These are phyloP conservation scores for Leptopilina clavipes DNA, from an alignment of 1,140 invertebrate species.

Conservation along the genomic window DNA sequence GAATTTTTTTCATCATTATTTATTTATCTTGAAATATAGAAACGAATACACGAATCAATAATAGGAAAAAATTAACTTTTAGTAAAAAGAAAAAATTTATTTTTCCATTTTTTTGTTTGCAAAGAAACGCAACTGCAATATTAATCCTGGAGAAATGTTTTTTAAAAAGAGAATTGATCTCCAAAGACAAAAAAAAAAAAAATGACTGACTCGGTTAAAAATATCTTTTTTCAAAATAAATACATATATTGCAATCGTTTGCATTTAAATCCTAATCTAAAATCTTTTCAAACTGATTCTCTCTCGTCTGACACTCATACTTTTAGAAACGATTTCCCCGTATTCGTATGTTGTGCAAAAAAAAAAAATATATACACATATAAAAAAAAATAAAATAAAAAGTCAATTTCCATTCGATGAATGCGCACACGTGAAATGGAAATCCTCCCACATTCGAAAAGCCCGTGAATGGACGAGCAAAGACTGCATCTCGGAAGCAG, in stretches of 20 bases:
- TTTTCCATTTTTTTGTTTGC: no score
- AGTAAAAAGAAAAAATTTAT: no score
- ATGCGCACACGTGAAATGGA: slow-evolving; percentile 32
- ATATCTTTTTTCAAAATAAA: background rate
- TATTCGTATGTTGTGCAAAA: background rate
- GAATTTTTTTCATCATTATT: no score
- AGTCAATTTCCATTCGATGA: slow-evolving; percentile 29
- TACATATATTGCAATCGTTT: background rate
- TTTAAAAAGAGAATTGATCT: no score
- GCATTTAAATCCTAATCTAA: slow-evolving; percentile 9
- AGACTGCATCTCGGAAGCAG: slow-evolving; percentile 9
- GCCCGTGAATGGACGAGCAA: slow-evolving; percentile 15
- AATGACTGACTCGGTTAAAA: no score
- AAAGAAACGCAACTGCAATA: no score
- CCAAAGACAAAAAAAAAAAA: no score
- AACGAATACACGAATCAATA: no score
- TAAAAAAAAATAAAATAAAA: background rate
- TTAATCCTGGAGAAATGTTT: no score
- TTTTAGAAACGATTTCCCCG: slow-evolving; percentile 9
- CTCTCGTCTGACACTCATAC: background rate
- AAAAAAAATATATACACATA: no score
- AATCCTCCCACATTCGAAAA: slow-evolving; percentile 31
- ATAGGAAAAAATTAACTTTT: no score
- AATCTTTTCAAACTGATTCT: background rate
- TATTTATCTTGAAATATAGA: no score